These are phyloP conservation scores for Carassius carassius DNA, from an alignment of 2,113 vertebrate species.

Conservation along the genomic window DNA sequence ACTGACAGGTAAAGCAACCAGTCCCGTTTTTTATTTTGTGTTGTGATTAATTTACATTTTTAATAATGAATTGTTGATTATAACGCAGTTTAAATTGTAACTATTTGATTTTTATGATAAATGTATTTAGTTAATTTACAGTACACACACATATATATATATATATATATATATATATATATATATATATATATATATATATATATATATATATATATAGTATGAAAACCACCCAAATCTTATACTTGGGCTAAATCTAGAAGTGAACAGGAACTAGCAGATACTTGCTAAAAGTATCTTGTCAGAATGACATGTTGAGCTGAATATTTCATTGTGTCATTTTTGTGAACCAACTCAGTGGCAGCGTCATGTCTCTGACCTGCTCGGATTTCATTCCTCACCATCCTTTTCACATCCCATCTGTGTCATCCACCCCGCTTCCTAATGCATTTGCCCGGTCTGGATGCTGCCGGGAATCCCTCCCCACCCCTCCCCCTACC, in stretches of 20 bases:
- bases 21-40: neutral
- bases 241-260: neutral
- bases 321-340: neutral
- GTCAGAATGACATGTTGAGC: neutral
- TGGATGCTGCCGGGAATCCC: conserved; percentile 34
- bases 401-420: conserved; percentile 34
- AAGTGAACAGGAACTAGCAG: neutral
- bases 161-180: too few species aligned
- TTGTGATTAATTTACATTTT: too few species aligned
- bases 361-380: conserved; percentile 2
- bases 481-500: neutral
- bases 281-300: neutral
- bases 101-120: too few species aligned
- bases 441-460: conserved; percentile 27
- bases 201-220: too few species aligned
- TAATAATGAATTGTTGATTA: too few species aligned
- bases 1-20: neutral
- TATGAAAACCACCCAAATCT: neutral
- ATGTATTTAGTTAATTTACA: too few species aligned
- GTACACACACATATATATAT: too few species aligned
- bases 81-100: too few species aligned
- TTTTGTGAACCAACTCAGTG: conserved; percentile 19
- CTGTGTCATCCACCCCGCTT: conserved; percentile 34
- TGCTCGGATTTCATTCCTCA: conserved; percentile 25
- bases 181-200: too few species aligned